Conservation (phyloP, 2,888 invertebrate genomes). For the Capitulum mitella region DNA sequence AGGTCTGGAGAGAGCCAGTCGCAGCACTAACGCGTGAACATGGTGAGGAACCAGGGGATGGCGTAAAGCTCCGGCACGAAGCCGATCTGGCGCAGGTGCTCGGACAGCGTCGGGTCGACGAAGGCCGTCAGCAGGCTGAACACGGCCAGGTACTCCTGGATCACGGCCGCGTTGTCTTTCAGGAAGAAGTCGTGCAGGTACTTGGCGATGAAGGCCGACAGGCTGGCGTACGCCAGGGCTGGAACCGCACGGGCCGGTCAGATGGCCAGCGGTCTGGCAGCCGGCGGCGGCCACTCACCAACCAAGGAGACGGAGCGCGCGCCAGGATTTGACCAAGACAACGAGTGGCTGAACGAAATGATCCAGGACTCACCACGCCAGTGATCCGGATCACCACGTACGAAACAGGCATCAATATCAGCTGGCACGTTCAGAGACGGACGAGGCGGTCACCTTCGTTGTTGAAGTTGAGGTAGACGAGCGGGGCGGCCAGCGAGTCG, state of each 20-base stretch:
- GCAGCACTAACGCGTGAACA: constrained; percentile 84
- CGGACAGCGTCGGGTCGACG: constrained; percentile 85
- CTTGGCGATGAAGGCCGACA: constrained; percentile 91
- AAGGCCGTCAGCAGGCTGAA: constrained; percentile 94
- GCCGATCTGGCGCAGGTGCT: constrained; percentile 82
- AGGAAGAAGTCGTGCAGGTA: constrained; percentile 95
- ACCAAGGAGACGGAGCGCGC: too few species aligned
- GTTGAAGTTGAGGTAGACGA: constrained; percentile 91
- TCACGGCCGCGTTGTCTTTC: constrained; percentile 91
- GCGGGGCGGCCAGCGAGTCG: constrained; percentile 95
- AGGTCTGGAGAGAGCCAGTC: too few species aligned
- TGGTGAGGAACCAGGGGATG: constrained; percentile 97
- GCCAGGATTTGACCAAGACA: too few species aligned
- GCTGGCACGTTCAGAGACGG: too few species aligned
- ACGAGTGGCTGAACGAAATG: too few species aligned
- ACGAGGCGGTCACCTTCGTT: too few species aligned
- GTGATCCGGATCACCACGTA: too few species aligned
- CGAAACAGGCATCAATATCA: too few species aligned
- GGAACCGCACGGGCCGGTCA: constrained; percentile 41
- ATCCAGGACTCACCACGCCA: too few species aligned
- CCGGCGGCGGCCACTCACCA: not conserved
- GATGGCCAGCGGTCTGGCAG: not conserved
- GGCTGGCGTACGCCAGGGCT: constrained; percentile 91
- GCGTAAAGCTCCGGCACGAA: constrained; percentile 95
- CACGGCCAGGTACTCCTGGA: constrained; percentile 94